These are phyloP conservation scores for Cepphus grylle DNA, from an alignment of 2,113 vertebrate species.

Conservation along the genomic window DNA sequence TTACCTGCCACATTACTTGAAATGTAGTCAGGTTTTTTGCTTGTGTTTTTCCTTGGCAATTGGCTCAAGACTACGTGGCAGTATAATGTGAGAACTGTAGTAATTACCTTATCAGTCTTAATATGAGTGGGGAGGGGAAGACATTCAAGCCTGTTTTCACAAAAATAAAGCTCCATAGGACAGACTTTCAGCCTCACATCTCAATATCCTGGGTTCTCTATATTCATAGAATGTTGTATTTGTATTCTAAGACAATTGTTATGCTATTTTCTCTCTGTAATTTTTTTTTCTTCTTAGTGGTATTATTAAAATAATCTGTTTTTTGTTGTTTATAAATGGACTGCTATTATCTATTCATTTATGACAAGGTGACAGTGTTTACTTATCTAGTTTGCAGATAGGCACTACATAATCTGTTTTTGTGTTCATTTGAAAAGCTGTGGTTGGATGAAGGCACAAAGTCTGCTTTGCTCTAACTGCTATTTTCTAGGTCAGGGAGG, in stretches of 20 bases:
- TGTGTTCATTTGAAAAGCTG: background rate
- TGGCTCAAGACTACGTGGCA: background rate
- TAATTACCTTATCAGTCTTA: background rate
- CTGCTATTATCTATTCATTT: conserved; percentile 25
- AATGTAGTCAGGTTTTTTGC: background rate
- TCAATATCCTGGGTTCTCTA: background rate
- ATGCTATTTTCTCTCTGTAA: background rate
- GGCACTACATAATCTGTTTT: background rate
- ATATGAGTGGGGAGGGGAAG: background rate
- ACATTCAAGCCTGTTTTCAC: background rate
- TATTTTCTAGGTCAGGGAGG: background rate
- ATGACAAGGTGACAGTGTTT: conserved; percentile 28
- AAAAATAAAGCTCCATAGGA: conserved; percentile 1
- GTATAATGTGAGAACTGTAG: background rate
- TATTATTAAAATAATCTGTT: conserved; percentile 20
- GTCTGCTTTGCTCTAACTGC: background rate
- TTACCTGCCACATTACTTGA: background rate
- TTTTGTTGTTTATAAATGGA: conserved; percentile 54
- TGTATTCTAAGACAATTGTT: background rate
- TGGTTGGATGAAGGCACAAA: background rate
- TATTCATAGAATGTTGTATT: background rate
- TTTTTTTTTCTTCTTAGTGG: background rate
- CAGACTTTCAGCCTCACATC: background rate
- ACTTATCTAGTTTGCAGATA: conserved; percentile 10
- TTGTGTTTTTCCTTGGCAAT: background rate